Base-by-base conservation (phyloP, 2,888 invertebrate genomes). In the Napeogenes sylphis region DNA sequence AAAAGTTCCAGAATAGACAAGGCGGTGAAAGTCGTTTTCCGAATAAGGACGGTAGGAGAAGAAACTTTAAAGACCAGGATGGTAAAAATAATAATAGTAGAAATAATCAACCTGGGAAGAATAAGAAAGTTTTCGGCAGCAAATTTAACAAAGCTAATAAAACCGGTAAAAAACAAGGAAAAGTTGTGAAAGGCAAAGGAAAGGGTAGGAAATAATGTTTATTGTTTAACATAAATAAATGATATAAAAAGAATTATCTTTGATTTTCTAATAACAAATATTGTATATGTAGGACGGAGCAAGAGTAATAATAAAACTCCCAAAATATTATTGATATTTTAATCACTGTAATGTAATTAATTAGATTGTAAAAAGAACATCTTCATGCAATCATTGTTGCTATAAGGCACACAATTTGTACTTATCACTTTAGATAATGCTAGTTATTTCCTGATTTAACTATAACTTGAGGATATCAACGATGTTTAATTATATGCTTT, bases 71-170 rank as follows among this genome's bases (percentile, higher is more conserved):
- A 35, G 74, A 71, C 35, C 72, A 75, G 47, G 73, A 72, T 1
- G 73, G 71, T 1, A 72, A 70, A 67, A 70, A 63, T 63, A 74
- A 74, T 55, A 72, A 54, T 67, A 75, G 66, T 67, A 74, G 63
- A 70, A 73, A 67, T 68, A 66, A 64, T 73, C 30, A 80, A 74
- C 38, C 45, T 45, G 77, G 77, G 21, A 85, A 83, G 45, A 56
- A 55, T 4, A 68, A 65, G 45, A 68, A 67, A 63, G 68, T 68
- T 8, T 68, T 68, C 63, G 65, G 65, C 14, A 67, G 70, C 2
- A 70, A 68, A 65, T 67, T 87, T n/a, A 87, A 85, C 62, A 87
- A 84, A 67, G 76, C 74, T 38, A 82, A 81, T 21, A 85, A 83
- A 71, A 71, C 68, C 45, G 79, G 79, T 0, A 80, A 79, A 71